Conservation (phyloP, 2,113 vertebrate species). For the Pelobates fuscus region DNA sequence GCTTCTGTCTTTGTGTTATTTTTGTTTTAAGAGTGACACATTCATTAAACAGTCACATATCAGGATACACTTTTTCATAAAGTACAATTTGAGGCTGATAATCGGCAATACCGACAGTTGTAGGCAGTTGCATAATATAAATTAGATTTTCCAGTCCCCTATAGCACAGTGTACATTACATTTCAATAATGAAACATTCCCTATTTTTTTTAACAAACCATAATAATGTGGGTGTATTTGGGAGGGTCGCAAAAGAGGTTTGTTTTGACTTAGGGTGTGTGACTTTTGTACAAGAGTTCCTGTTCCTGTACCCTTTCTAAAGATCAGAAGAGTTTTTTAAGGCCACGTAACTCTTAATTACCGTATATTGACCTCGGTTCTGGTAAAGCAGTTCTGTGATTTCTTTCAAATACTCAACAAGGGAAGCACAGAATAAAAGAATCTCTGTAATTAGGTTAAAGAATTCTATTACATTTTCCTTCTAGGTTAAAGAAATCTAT, state of each 20-base stretch:
- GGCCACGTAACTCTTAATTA: too few species aligned
- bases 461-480: neutral
- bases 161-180: too few species aligned
- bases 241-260: neutral
- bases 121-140: too few species aligned
- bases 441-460: neutral
- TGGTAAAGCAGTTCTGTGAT: neutral
- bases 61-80: neutral
- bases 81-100: neutral
- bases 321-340: neutral
- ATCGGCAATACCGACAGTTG: too few species aligned
- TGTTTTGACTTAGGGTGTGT: neutral
- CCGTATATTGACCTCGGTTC: neutral
- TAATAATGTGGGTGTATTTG: neutral
- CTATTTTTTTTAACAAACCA: neutral
- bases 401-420: neutral
- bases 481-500: neutral
- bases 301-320: neutral
- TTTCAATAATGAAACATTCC: too few species aligned
- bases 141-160: too few species aligned
- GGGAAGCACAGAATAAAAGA: neutral
- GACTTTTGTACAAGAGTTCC: neutral
- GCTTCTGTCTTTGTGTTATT: neutral
- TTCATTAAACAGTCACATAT: constrained; percentile 6
- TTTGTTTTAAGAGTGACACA: constrained; percentile 7